phyloP scores from a whole-genome alignment of 2,113 vertebrate species.

The Pycnonotus jocosus region DNA sequence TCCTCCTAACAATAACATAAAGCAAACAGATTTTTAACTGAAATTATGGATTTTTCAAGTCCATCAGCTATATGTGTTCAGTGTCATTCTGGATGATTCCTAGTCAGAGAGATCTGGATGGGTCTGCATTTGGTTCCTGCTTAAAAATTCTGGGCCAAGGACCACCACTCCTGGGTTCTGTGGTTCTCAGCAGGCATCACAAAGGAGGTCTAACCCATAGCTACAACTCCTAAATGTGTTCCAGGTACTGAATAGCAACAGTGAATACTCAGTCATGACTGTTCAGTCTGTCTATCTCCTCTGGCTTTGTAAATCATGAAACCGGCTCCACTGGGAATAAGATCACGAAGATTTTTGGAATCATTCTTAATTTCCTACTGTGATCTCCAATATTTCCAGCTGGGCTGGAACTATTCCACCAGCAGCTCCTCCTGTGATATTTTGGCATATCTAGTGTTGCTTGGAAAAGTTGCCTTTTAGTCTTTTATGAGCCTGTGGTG shows the following conservation, averaged over 20 bases:
- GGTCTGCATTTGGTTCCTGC: not conserved
- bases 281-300: not conserved
- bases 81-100: not conserved
- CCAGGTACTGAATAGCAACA: not conserved
- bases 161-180: not conserved
- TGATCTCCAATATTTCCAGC: constrained; percentile 12
- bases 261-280: not conserved
- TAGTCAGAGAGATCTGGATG: not conserved
- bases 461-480: not conserved
- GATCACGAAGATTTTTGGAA: constrained; percentile 2
- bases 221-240: not conserved
- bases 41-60: not conserved
- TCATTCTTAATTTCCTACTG: not conserved
- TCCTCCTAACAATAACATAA: not conserved
- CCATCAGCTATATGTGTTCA: not conserved
- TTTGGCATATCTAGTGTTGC: not conserved
- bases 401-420: constrained; percentile 23
- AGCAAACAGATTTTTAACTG: not conserved
- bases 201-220: not conserved
- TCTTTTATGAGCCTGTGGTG: not conserved
- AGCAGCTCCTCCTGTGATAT: not conserved
- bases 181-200: not conserved
- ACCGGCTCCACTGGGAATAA: not conserved
- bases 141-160: not conserved
- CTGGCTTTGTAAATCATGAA: not conserved